Conservation (phyloP, 2,797 vertebrate genomes). For the Artibeus jamaicensis region DNA sequence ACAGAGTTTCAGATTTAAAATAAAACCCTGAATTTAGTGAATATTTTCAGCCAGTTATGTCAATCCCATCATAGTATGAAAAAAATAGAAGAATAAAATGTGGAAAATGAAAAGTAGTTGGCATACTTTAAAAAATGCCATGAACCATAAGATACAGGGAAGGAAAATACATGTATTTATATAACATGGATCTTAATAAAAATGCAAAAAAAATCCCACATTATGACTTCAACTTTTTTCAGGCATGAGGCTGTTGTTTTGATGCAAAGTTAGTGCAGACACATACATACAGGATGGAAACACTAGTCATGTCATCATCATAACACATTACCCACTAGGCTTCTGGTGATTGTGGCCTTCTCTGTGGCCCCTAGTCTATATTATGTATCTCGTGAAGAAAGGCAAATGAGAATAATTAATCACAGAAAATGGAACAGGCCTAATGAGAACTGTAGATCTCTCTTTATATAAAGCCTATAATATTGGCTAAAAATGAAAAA, state of each 20-base stretch:
- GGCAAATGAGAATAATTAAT: not conserved
- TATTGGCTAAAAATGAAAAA: not conserved
- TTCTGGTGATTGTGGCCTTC: not conserved
- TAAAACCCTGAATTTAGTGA: not conserved
- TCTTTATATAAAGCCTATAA: not conserved
- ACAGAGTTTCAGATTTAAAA: not conserved
- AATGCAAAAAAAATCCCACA: not conserved
- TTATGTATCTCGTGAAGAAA: not conserved
- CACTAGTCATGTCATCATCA: not conserved
- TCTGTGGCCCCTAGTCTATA: not conserved
- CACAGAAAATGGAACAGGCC: not conserved
- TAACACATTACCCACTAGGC: not conserved
- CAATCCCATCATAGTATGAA: not conserved
- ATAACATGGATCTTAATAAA: not conserved
- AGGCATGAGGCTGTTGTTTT: not conserved
- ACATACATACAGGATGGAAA: not conserved
- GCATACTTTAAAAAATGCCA: not conserved
- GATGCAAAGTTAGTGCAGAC: not conserved
- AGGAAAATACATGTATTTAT: not conserved
- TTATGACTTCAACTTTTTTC: not conserved
- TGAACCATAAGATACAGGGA: not conserved
- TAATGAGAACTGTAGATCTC: not conserved
- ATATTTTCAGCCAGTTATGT: not conserved
- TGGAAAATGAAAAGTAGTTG: not conserved
- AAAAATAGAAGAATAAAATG: not conserved